phyloP scores from a whole-genome alignment of 1,140 invertebrate genomes.

The Drosophila hydei region DNA sequence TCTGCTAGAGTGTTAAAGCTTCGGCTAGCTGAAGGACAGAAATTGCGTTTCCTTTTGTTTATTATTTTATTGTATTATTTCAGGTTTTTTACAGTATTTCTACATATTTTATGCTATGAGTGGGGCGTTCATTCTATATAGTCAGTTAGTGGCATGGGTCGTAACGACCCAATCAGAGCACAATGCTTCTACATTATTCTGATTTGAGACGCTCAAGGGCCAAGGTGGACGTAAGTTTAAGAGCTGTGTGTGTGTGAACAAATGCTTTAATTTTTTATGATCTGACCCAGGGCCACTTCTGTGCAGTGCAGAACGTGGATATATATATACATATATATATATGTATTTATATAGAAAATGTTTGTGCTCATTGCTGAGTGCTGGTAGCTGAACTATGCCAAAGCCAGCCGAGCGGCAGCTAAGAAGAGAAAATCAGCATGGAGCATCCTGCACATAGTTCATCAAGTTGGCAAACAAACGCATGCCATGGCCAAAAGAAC shows the following conservation, averaged over 20 bases:
- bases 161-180: conserved; percentile 1
- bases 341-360: conserved; percentile 8
- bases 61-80: conserved; percentile 1
- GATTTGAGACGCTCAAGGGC: conserved; percentile 4
- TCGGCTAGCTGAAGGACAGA: neutral
- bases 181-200: conserved; percentile 6
- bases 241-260: conserved; percentile 12
- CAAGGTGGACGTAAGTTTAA: neutral
- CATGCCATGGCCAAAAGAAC: conserved; percentile 51
- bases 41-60: neutral
- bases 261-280: conserved; percentile 34
- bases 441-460: conserved; percentile 60
- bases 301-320: conserved; percentile 1
- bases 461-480: conserved; percentile 75
- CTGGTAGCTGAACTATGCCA: conserved; percentile 37
- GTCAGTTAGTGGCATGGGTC: neutral
- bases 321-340: neutral
- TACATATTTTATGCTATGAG: neutral
- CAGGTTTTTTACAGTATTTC: neutral
- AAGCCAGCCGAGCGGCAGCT: conserved; percentile 21
- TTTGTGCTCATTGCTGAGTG: conserved; percentile 5
- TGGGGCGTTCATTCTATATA: neutral
- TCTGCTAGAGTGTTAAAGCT: neutral
- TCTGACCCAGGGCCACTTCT: conserved; percentile 16
- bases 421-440: conserved; percentile 39